Base-by-base conservation (phyloP, 2,888 invertebrate species). In the Diaperis boleti region DNA sequence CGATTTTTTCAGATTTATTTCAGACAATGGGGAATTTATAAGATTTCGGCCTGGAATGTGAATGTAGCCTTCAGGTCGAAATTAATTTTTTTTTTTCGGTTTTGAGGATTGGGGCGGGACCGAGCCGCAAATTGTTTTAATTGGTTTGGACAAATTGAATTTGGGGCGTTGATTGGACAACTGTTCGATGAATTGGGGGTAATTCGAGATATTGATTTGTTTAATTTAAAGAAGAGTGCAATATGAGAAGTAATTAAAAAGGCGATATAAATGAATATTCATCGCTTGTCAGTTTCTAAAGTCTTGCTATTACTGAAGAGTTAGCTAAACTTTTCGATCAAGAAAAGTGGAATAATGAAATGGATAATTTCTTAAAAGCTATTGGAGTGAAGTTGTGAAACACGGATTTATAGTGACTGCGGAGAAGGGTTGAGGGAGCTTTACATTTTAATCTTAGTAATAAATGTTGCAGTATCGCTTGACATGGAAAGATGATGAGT, bases 101-200 rank as follows among this genome's bases (percentile, higher is more conserved):
- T 17, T 18, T 3, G 14, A 49, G 50, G n/a, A 37, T 35, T 35
- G 18, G 20, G n/a, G 3, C 35, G 50, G 39, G 35, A 52, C n/a
- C n/a, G 37, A 8, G 52, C 37, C 10, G 52, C 39, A 52, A 52
- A 52, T 52, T 37, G 37, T 15, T 52, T 37, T 52, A 52, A 52
- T 52, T 52, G 52, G 37, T 37, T 11, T 22, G 52, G 37, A 39
- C 52, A 52, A 52, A 52, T 52, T 52, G 52, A 37, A 52, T 52
- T 37, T 37, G 39, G 20, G 52, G 35, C 39, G 52, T 26, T 52
- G 52, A 52, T 52, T 52, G 52, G 52, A 52, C 52, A 52, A 39
- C 39, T 52, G 52, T 22, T 52, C 52, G 52, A 37, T 52, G 35
- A 52, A 52, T 52, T 52, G 37, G 22, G 35, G 52, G 26, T 39